Conservation (phyloP, 2,113 vertebrate species). For the Rhabdomys dilectus region DNA sequence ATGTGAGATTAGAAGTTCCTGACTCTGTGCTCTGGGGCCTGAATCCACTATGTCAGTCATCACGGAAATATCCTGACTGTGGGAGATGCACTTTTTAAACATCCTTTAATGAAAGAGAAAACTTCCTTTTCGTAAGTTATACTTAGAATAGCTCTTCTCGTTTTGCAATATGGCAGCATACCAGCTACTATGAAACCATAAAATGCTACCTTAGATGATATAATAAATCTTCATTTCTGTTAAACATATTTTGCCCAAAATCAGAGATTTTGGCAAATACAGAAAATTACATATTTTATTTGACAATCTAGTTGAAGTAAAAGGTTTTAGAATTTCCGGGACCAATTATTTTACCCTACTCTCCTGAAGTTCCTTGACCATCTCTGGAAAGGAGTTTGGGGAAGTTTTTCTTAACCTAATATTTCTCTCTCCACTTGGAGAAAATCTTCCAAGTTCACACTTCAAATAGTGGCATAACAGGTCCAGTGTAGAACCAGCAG, state of each 20-base stretch:
- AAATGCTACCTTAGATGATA: not conserved
- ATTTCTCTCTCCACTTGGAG: not conserved
- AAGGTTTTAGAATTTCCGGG: not conserved
- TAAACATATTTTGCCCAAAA: not conserved
- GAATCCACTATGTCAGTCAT: not conserved
- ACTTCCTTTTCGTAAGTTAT: slow-evolving; percentile 45
- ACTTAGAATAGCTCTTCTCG: slow-evolving; percentile 38
- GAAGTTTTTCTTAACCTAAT: not conserved
- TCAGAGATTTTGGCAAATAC: not conserved
- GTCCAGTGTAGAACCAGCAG: not conserved
- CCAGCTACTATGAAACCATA: slow-evolving; percentile 10
- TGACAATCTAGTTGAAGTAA: slow-evolving; percentile 9
- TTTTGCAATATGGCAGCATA: slow-evolving; percentile 1
- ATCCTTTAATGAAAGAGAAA: not conserved
- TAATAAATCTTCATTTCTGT: not conserved
- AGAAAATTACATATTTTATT: not conserved
- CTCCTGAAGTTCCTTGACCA: not conserved
- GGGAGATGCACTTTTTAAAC: not conserved
- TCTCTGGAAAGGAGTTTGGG: not conserved
- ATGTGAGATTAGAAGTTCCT: not conserved
- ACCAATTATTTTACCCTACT: not conserved
- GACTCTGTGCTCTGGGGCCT: not conserved
- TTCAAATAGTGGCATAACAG: not conserved
- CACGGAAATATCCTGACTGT: not conserved
- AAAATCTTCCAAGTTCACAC: not conserved